Base-by-base conservation (phyloP, 2,113 vertebrate genomes). In the Coreoperca whiteheadi region DNA sequence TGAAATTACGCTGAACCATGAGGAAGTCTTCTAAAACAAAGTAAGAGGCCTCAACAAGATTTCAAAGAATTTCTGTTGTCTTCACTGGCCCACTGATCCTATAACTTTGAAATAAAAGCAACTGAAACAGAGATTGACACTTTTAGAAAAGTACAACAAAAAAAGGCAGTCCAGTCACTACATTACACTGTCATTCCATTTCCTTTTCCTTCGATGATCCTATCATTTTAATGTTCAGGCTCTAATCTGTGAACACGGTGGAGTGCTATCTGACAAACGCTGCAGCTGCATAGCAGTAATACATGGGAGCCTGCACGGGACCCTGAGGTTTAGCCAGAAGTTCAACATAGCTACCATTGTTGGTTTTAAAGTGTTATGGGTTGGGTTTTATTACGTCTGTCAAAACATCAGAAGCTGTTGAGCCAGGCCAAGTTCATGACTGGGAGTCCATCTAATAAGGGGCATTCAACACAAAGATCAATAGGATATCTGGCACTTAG, bases 341-440 rank as follows among this genome's bases (percentile, higher is more conserved):
- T 93, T 90, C 87, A 91, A 94, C 90, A 93, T 93, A 91, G 92
- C 93, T 92, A 77, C 90, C 88, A 94, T 92, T 94, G 93, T 92
- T 91, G 92, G 84, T 92, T 94, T 94, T 94, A 91, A 94, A 92
- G 87, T 92, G 92, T 92, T 93, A 93, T 92, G 92, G 92, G 91
- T 91, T 93, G 89, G 91, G 86, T 94, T 95, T 95, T 95, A 94
- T 93, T 93, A 93, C 90, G 82, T 93, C 93, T 95, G 92, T 95
- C 95, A 94, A 94, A 95, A 94, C 93, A 94, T 87, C 91, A 91
- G 82, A 91, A 86, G 84, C 91, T 83, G 88, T 89, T 82, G 88
- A 91, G 83, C 89, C 87, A 80, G 80, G 78, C 83, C 87, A 88
- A 92, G 87, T 93, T 90, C 87, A 89, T 77, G 89, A 88, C 87